Base-by-base conservation (phyloP, 1,140 invertebrate species). In the Bombus confusus region DNA sequence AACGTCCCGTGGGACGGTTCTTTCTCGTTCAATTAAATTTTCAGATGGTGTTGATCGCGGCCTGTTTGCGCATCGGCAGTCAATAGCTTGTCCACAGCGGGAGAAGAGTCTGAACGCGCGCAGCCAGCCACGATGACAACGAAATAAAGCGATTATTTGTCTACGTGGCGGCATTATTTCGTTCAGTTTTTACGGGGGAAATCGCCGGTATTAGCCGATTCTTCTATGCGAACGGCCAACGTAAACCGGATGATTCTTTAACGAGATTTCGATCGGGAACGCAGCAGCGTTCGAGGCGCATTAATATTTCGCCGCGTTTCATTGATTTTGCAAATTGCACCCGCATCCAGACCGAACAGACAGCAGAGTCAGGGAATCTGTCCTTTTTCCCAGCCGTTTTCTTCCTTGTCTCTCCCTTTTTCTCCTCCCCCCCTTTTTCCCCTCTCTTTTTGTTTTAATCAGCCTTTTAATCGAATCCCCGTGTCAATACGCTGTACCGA, bases 281-380 rank as follows among this genome's bases (percentile, higher is more conserved):
- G 72, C 68, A n/a, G 69, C 68, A 80, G 28, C 75, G 25, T 80
- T 80, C 76, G 68, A 18, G 57, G n/a, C 62, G 68, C 83, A 85
- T 85, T 85, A 85, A 85, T 85, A 85, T 80, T 85, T 85, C 41
- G 68, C 57, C 68, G 41, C 68, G 77, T 85, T 80, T 73, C 83
- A 85, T 85, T 85, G 83, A 80, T 85, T 85, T 85, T 73, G 83
- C 75, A 85, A 85, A 80, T 76, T 80, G 74, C 75, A 18, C 52
- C 59, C n/a, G 41, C 71, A 37, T 39, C 34, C 41, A 28, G 31
- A 71, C n/a, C 13, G 66, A 13, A 25, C 28, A 43, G 22, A 64
- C 52, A 52, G n/a, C 12, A 34, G 15, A 57, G 22, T 25, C 6
- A 3, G 10, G n/a, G 41, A 9, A 8, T 28, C n/a, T 18, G 77